Evolutionary conservation across 2,888 invertebrate genomes (phyloP).

Genomic region (Brachylomia viminalis): DNA sequence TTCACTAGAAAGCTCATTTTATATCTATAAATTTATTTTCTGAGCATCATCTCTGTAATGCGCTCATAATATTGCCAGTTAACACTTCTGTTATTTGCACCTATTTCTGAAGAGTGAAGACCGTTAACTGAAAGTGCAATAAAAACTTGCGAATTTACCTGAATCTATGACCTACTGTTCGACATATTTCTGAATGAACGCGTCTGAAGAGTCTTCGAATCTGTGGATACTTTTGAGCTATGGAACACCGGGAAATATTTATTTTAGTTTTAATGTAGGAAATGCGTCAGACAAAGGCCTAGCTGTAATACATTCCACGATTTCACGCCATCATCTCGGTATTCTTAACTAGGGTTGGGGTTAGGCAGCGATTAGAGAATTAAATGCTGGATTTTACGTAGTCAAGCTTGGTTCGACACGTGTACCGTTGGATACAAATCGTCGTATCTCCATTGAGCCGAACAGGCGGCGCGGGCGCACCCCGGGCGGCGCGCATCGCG

Average conservation of each 20-base stretch:
- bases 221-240: constrained; percentile 5
- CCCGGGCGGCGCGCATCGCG: constrained; percentile 89
- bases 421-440: constrained; percentile 87
- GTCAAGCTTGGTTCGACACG: constrained; percentile 80
- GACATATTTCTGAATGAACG: constrained; percentile 50
- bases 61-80: constrained; percentile 55
- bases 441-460: constrained; percentile 87
- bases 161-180: constrained; percentile 54
- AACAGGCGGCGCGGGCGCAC: constrained; percentile 82
- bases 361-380: constrained; percentile 73
- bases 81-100: constrained; percentile 55
- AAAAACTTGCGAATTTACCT: constrained; percentile 57
- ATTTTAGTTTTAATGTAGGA: constrained; percentile 10
- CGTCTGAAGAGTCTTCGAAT: constrained; percentile 20
- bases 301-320: constrained; percentile 72
- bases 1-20: constrained; percentile 54
- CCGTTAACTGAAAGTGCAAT: constrained; percentile 62
- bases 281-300: constrained; percentile 9
- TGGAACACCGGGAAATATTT: constrained; percentile 8
- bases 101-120: constrained; percentile 52
- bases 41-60: constrained; percentile 50
- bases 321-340: constrained; percentile 69
- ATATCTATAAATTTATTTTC: constrained; percentile 47
- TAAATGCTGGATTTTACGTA: constrained; percentile 79
- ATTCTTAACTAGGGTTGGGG: constrained; percentile 69